A percentile compares a stretch with the other conserved stretches of the same genome.
Evolutionary conservation across 2,888 invertebrate genomes (phyloP).

Genomic region (Tolmerus cingulatus): DNA sequence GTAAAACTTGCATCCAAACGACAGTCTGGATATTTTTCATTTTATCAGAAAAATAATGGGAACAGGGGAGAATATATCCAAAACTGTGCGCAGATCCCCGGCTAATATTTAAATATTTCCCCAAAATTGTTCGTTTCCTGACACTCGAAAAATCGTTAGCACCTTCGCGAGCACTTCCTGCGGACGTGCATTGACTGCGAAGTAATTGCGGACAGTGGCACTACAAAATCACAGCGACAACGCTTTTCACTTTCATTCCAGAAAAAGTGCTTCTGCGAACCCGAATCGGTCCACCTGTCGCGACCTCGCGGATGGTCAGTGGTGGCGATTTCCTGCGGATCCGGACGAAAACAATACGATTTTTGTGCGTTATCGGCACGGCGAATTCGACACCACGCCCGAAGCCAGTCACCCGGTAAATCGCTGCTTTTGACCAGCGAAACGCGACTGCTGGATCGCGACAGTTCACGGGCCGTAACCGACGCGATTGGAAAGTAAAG

Average conservation of each 20-base stretch:
- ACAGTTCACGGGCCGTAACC: slow-evolving; percentile 20
- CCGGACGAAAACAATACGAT: not conserved
- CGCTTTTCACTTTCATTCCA: slow-evolving; percentile 38
- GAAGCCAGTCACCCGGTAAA: slow-evolving; percentile 46
- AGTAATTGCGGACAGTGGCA: not conserved
- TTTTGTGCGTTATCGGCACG: not conserved
- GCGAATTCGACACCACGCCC: not conserved
- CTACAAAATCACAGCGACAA: not conserved
- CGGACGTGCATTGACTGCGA: not conserved
- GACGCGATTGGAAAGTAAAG: slow-evolving; percentile 52
- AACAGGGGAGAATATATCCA: not conserved
- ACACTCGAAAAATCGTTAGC: not conserved
- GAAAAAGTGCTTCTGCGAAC: not conserved
- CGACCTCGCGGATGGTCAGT: not conserved
- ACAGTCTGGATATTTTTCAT: slow-evolving; percentile 15
- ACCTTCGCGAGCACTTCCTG: not conserved
- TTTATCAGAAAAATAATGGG: not conserved
- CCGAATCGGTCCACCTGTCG: not conserved
- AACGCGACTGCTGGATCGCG: slow-evolving; percentile 45
- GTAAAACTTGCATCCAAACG: not conserved
- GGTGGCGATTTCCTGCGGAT: not conserved
- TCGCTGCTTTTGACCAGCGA: slow-evolving; percentile 48
- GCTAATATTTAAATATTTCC: not conserved
- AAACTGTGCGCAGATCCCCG: not conserved
- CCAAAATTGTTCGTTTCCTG: not conserved